Evolutionary conservation across 2,888 invertebrate genomes (phyloP).

Genomic region (Diarsia dahlii): DNA sequence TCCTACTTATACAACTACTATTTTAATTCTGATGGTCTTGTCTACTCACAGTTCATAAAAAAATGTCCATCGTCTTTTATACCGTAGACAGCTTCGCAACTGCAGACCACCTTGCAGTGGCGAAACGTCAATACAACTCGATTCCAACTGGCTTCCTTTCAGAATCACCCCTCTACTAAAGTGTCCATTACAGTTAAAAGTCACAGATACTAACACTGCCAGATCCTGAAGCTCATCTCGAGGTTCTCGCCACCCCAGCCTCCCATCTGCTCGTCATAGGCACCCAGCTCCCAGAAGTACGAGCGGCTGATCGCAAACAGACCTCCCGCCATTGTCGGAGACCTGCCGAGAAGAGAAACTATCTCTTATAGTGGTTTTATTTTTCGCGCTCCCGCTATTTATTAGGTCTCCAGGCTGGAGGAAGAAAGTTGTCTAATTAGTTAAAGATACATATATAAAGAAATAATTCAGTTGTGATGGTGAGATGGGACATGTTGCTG

Average conservation of each 20-base stretch:
- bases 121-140: no score
- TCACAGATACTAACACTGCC: conserved; percentile 90
- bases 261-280: conserved; percentile 99
- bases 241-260: conserved; percentile 99
- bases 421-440: neutral
- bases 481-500: neutral
- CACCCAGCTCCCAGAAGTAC: conserved; percentile 99
- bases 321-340: conserved; percentile 99
- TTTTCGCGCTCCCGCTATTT: no score
- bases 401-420: neutral
- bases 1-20: no score
- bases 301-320: conserved; percentile 97
- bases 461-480: neutral
- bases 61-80: no score
- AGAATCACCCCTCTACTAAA: no score
- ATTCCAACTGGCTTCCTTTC: no score
- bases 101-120: no score
- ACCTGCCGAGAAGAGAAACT: conserved; percentile 80
- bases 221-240: conserved; percentile 98
- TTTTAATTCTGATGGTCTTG: no score
- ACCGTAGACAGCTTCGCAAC: no score
- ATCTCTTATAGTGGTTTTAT: neutral
- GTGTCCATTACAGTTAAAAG: no score
- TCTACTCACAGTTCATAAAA: no score
- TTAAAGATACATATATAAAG: neutral